A percentile compares a stretch with the other conserved stretches of the same genome.
These are phyloP conservation scores for Botrylloides violaceus DNA, from an alignment of 23 tunicate species.

Conservation along the genomic window DNA sequence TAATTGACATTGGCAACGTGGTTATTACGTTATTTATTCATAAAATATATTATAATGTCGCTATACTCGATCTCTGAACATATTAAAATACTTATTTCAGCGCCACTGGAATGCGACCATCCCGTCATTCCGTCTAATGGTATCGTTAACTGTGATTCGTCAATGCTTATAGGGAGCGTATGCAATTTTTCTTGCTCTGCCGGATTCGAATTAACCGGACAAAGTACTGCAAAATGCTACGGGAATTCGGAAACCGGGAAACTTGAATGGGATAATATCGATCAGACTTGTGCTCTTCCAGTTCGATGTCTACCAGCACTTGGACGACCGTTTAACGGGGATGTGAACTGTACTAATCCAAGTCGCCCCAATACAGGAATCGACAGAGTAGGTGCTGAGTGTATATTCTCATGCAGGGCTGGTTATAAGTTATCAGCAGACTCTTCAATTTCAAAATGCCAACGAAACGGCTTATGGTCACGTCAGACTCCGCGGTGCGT, in stretches of 20 bases:
- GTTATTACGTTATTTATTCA: no score
- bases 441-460: neutral
- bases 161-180: neutral
- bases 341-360: neutral
- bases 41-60: no score
- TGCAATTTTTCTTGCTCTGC: constrained; percentile 2
- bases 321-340: neutral
- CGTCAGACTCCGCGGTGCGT: neutral
- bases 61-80: no score
- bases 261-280: constrained; percentile 1
- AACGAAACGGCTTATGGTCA: neutral
- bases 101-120: neutral
- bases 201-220: constrained; percentile 10
- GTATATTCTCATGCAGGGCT: neutral
- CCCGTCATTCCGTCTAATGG: neutral
- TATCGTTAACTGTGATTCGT: neutral
- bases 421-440: neutral
- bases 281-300: neutral
- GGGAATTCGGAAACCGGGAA: neutral
- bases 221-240: neutral
- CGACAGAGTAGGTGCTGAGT: neutral
- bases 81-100: no score
- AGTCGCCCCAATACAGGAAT: neutral
- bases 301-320: neutral
- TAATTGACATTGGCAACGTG: no score